Evolutionary conservation across 2,888 invertebrate genomes (phyloP).

Genomic region (Tenodera sinensis): DNA sequence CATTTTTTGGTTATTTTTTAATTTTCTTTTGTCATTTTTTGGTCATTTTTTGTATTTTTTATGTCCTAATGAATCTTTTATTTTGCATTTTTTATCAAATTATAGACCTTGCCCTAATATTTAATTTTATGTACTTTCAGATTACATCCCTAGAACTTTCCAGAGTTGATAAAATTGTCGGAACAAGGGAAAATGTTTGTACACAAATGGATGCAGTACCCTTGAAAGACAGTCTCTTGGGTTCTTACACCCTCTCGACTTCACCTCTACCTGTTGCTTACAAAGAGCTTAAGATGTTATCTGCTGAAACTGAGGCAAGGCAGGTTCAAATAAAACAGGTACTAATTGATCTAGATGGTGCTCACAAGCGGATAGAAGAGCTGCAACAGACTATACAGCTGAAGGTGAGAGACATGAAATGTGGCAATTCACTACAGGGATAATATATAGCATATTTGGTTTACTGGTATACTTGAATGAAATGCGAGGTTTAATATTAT

Average conservation of each 20-base stretch:
- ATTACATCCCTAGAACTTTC: neutral
- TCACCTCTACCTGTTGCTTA: neutral
- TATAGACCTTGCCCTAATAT: too few relatives aligned
- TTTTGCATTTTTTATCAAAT: too few relatives aligned
- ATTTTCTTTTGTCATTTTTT: too few relatives aligned
- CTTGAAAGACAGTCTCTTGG: neutral
- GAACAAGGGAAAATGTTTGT: neutral
- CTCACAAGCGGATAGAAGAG: conserved; percentile 67
- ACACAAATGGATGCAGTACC: neutral
- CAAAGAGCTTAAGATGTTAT: conserved; percentile 48
- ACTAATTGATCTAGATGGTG: conserved; percentile 58
- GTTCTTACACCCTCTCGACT: neutral
- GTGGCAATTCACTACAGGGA: neutral
- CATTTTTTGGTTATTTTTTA: too few relatives aligned
- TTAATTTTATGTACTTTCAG: neutral
- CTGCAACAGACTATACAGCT: conserved; percentile 63
- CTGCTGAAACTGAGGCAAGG: conserved; percentile 42
- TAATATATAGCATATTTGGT: neutral
- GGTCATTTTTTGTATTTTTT: too few relatives aligned
- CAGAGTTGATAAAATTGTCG: neutral
- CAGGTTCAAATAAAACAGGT: conserved; percentile 45
- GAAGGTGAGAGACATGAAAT: conserved; percentile 45
- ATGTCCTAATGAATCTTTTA: too few relatives aligned
- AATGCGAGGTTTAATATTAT: too few relatives aligned
- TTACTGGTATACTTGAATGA: neutral